Percentiles rank a stretch among this genome's conserved stretches.
These are phyloP conservation scores for Lordiphosa mommai DNA, from an alignment of 1,140 invertebrate genomes.

Conservation along the genomic window DNA sequence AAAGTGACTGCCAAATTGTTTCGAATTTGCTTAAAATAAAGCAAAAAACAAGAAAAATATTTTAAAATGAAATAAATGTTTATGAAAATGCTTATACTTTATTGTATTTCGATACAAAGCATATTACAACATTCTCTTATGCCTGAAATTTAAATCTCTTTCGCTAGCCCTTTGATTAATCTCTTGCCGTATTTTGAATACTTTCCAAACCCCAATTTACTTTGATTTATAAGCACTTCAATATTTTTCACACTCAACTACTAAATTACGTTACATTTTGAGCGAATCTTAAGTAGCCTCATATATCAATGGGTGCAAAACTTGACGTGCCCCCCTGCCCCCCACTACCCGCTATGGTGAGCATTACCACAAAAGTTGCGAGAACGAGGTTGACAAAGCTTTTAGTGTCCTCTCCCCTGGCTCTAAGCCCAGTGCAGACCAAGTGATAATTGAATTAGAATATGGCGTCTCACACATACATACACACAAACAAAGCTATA, in stretches of 20 bases:
- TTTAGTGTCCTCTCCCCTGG: slow-evolving; percentile 49
- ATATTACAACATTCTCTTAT: too few species aligned
- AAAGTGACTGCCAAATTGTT: too few species aligned
- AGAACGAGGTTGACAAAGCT: slow-evolving; percentile 73
- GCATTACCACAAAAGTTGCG: slow-evolving; percentile 65
- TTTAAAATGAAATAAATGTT: too few species aligned
- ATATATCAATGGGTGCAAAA: slow-evolving; percentile 56
- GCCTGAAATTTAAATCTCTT: too few species aligned
- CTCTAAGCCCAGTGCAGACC: slow-evolving; percentile 29
- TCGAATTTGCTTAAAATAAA: too few species aligned
- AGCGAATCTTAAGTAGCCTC: slow-evolving; percentile 55
- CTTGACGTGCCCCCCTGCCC: slow-evolving; percentile 32
- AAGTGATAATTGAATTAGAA: slow-evolving; percentile 79
- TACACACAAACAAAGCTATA: slow-evolving; percentile 46
- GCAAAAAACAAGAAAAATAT: too few species aligned
- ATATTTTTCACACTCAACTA: slow-evolving; percentile 50
- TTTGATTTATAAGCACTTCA: slow-evolving; percentile 38
- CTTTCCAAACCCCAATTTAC: slow-evolving; percentile 26
- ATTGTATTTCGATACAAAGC: background rate
- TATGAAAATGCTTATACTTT: too few species aligned
- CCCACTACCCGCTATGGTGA: background rate
- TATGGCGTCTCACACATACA: slow-evolving; percentile 59
- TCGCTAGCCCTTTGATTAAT: slow-evolving; percentile 34
- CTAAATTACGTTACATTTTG: slow-evolving; percentile 50
- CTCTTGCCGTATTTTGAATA: slow-evolving; percentile 13